These are phyloP conservation scores for Eupithecia subfuscata DNA, from an alignment of 2,888 invertebrate species.

Conservation along the genomic window DNA sequence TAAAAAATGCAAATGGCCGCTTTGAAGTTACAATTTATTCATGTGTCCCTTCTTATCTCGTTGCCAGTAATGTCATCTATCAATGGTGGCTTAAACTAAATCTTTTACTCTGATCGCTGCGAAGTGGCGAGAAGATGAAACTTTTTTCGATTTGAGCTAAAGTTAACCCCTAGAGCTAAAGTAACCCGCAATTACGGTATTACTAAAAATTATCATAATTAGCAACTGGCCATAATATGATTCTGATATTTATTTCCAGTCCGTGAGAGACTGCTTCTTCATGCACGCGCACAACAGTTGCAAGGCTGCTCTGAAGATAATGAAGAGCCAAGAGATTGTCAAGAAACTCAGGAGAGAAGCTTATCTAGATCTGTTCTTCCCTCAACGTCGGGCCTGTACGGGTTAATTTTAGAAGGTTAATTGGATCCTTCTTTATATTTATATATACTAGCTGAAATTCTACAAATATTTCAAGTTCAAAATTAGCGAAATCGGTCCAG, in stretches of 20 bases:
- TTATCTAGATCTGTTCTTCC: constrained; percentile 76
- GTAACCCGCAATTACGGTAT: no score
- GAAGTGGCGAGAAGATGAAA: no score
- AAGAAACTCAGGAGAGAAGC: constrained; percentile 80
- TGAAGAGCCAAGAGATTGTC: constrained; percentile 75
- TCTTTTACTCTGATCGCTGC: no score
- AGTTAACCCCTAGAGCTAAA: no score
- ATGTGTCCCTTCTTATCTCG: no score
- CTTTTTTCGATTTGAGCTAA: no score
- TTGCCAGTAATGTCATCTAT: no score
- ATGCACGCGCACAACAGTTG: constrained; percentile 80
- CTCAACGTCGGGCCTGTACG: constrained; percentile 69
- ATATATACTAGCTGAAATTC: neutral
- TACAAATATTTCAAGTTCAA: no score
- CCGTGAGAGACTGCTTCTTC: constrained; percentile 80
- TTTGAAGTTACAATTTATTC: no score
- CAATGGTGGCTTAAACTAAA: no score
- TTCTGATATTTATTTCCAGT: constrained; percentile 55
- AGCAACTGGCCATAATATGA: neutral
- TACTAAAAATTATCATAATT: neutral
- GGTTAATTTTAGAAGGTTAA: neutral
- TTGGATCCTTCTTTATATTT: neutral
- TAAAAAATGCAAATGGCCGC: no score
- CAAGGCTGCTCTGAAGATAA: constrained; percentile 79
- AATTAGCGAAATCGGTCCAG: no score